These are phyloP conservation scores for Syngnathus acus DNA, from an alignment of 2,797 vertebrate genomes.

Conservation along the genomic window DNA sequence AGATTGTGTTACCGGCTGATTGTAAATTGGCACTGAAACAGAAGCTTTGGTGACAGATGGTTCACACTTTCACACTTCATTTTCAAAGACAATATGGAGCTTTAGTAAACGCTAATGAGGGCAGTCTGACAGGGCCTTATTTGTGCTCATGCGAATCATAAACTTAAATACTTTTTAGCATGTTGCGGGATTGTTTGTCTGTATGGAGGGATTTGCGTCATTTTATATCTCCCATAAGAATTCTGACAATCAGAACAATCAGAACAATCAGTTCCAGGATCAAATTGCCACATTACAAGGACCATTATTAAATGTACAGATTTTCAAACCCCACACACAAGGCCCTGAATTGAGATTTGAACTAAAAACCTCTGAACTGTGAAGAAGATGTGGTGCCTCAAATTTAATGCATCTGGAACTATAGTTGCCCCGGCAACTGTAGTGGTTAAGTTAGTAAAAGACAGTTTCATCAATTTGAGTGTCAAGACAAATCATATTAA, in stretches of 20 bases:
- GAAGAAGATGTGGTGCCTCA: too few species aligned
- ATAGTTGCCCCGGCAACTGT: too few species aligned
- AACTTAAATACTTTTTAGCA: neutral
- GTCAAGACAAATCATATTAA: too few species aligned
- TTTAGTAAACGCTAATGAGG: neutral
- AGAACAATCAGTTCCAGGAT: neutral
- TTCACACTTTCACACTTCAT: constrained; percentile 9
- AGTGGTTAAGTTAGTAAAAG: too few species aligned
- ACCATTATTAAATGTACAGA: neutral
- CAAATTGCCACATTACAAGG: neutral
- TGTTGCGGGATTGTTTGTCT: neutral
- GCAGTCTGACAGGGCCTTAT: neutral
- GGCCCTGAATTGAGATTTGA: too few species aligned
- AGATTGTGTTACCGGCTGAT: neutral
- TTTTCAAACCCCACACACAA: too few species aligned
- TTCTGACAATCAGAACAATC: neutral
- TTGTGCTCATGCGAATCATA: neutral
- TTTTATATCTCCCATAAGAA: neutral
- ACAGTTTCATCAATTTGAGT: too few species aligned
- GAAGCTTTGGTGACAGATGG: constrained; percentile 29
- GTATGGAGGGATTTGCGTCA: neutral
- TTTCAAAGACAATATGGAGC: constrained; percentile 21
- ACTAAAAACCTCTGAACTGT: too few species aligned
- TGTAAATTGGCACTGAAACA: neutral
- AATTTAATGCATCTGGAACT: too few species aligned